phyloP scores from a whole-genome alignment of 2,888 invertebrate species.

The Cryptocephalus primarius region DNA sequence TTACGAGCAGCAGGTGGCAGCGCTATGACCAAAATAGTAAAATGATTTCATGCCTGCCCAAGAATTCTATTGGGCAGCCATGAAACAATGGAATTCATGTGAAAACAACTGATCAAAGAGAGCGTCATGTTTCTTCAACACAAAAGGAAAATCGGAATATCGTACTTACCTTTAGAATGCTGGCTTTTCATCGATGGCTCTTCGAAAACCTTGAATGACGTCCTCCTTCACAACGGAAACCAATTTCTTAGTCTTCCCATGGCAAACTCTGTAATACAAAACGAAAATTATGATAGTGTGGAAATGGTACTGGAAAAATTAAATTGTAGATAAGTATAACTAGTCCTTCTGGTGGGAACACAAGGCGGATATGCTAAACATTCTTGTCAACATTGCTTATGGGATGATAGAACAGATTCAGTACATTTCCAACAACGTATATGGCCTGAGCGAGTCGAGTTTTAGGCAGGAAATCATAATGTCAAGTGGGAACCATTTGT shows the following conservation, averaged over 20 bases:
- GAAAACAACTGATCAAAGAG: neutral
- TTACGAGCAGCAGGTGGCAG: no score
- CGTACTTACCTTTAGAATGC: neutral
- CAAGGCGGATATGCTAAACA: conserved; percentile 21
- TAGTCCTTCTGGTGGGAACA: conserved; percentile 19
- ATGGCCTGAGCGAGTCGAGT: conserved; percentile 14
- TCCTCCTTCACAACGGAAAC: conserved; percentile 20
- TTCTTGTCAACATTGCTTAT: conserved; percentile 19
- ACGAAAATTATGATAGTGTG: conserved; percentile 23
- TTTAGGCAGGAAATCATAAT: conserved; percentile 12
- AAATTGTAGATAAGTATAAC: conserved; percentile 21
- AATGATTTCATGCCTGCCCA: no score
- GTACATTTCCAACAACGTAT: conserved; percentile 11
- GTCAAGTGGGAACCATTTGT: conserved; percentile 11
- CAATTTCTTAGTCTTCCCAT: conserved; percentile 20
- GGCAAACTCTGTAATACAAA: conserved; percentile 20
- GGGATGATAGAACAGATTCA: conserved; percentile 15
- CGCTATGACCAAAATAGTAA: no score
- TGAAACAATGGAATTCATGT: no score
- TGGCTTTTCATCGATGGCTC: no score
- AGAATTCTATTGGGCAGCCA: no score
- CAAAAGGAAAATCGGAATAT: neutral
- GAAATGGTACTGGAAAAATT: conserved; percentile 17
- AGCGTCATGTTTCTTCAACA: neutral
- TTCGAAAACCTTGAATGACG: no score